Evolutionary conservation across 2,113 vertebrate species (phyloP), one percentile per base, ranked within the genome.

Genomic region (Ammospiza nelsoni): DNA sequence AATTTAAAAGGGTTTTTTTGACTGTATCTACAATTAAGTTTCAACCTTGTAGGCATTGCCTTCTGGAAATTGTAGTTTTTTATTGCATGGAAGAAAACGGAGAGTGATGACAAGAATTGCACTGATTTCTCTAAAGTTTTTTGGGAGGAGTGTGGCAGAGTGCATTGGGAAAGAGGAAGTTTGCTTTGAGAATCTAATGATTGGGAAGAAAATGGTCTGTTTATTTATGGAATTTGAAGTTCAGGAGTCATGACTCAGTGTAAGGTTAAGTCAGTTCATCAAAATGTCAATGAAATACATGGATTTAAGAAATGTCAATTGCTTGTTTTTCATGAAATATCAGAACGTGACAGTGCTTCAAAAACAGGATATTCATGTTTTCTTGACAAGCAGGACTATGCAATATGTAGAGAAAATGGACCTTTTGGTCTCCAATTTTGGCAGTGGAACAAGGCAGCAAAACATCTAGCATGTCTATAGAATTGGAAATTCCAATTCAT

Each of bases 251-350:
- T 23, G 41, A 57, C 76, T 92, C 48, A 20, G 54, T 61, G 15
- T 46, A 87, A 95, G 91, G 88, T 93, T 79, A 92, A 94, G 62
- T 83, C 83, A 83, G 86, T 89, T 89, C 76, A 86, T 77, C 59
- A 89, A 96, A 96, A 96, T 92, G 90, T 94, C 90, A 84, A 9
- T 63, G 59, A 89, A 96, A 89, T 87, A 87, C 74, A 59, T 44
- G 39, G 87, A 68, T 89, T 89, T 84, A 51, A 69, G 58, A 92
- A 96, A 95, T 92, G 92, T 74, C 84, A 92, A n/a, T 92, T 91
- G 66, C 69, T 94, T 91, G 73, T 43, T 94, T 90, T 78, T 84
- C 29, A 67, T 63, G 68, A 92, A 95, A 84, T 84, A 92, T 18
- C 24, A 84, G 61, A 87, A 66, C 77, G 71, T 1, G 3, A 8